Conservation (phyloP, 2,888 invertebrate species). For the Micropterix aruncella region DNA sequence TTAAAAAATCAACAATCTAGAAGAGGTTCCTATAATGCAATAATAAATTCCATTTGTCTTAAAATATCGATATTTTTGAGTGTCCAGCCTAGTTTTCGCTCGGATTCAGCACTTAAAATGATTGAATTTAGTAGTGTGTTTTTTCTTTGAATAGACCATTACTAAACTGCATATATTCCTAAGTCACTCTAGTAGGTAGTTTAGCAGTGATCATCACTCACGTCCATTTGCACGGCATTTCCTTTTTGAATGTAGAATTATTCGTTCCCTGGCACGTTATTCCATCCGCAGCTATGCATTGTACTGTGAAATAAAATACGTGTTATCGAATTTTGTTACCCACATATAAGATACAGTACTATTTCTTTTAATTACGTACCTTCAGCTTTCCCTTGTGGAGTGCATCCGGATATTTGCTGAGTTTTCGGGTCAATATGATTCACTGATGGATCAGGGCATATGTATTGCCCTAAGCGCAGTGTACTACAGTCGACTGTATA, state of each 20-base stretch:
- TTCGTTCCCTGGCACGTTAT: conserved; percentile 69
- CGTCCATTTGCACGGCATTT: conserved; percentile 91
- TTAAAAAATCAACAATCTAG: no score
- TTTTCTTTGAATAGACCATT: no score
- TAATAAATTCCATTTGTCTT: no score
- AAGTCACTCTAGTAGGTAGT: no score
- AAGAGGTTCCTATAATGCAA: no score
- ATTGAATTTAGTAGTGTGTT: no score
- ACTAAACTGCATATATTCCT: no score
- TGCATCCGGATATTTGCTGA: conserved; percentile 75
- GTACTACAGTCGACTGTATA: conserved; percentile 50
- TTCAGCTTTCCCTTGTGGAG: conserved; percentile 63
- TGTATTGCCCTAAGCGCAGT: conserved; percentile 63
- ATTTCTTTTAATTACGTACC: conserved; percentile 44
- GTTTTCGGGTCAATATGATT: conserved; percentile 77
- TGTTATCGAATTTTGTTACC: conserved; percentile 1
- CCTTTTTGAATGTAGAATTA: conserved; percentile 65
- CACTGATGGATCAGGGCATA: conserved; percentile 65
- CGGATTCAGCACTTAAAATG: no score
- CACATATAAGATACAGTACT: neutral
- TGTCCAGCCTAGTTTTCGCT: no score
- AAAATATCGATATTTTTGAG: no score
- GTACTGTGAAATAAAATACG: conserved; percentile 47
- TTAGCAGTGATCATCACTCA: no score
- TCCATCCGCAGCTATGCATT: conserved; percentile 70